A percentile compares a stretch with the other conserved stretches of the same genome.
Conservation (phyloP, 2,888 invertebrate species). For the Bombyx huttoni region DNA sequence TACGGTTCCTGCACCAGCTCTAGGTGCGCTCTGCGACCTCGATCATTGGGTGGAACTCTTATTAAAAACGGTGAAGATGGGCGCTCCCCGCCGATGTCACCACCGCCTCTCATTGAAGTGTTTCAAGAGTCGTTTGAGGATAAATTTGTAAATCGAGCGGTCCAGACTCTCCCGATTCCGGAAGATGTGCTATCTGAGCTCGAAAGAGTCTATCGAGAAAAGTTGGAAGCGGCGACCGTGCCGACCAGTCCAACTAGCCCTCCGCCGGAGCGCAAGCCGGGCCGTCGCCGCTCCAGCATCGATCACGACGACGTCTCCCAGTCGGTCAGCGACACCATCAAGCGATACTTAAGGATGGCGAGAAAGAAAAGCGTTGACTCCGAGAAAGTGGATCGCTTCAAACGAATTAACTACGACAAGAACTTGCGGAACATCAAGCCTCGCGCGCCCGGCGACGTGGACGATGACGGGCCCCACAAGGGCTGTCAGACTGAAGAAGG, state of each 20-base stretch:
- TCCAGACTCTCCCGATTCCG: constrained; percentile 75
- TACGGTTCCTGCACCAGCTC: constrained; percentile 52
- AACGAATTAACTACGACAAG: constrained; percentile 89
- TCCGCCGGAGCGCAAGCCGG: constrained; percentile 42
- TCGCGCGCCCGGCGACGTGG: constrained; percentile 81
- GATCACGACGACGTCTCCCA: constrained; percentile 89
- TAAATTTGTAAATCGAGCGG: constrained; percentile 62
- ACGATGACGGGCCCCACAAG: constrained; percentile 83
- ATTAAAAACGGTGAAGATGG: constrained; percentile 34
- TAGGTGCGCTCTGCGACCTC: constrained; percentile 32
- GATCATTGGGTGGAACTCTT: constrained; percentile 29
- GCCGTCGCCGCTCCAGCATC: constrained; percentile 81
- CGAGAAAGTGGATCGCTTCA: constrained; percentile 85
- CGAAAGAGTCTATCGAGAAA: constrained; percentile 56
- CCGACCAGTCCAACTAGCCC: constrained; percentile 58
- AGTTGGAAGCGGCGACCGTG: constrained; percentile 47
- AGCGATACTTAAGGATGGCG: constrained; percentile 88
- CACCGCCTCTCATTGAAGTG: constrained; percentile 79
- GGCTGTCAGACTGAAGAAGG: constrained; percentile 84
- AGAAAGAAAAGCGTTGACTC: constrained; percentile 88
- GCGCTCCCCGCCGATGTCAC: constrained; percentile 64
- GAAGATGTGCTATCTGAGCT: constrained; percentile 66
- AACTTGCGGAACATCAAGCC: constrained; percentile 88
- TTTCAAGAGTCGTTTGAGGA: constrained; percentile 74
- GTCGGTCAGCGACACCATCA: constrained; percentile 89